Percentiles rank a stretch among this genome's conserved stretches.
These are phyloP conservation scores for Agrochola lota DNA, from an alignment of 2,888 invertebrate species.

Conservation along the genomic window DNA sequence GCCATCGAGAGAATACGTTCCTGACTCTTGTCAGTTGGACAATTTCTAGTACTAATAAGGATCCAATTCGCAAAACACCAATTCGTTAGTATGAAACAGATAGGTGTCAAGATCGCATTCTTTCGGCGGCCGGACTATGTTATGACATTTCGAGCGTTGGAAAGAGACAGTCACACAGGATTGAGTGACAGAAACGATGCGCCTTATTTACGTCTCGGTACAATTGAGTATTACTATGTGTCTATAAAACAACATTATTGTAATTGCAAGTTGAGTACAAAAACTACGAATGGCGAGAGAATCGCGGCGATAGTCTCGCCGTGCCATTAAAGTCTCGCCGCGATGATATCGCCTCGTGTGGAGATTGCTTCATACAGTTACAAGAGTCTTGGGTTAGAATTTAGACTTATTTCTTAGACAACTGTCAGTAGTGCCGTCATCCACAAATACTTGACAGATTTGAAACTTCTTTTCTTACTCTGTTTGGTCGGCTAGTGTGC, in stretches of 20 bases:
- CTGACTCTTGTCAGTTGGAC: too few relatives aligned
- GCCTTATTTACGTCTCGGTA: not conserved
- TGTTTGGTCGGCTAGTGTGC: not conserved
- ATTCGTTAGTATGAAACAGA: too few relatives aligned
- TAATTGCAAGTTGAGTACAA: conserved; percentile 45
- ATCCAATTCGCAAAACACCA: too few relatives aligned
- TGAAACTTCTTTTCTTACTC: not conserved
- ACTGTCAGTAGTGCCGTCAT: not conserved
- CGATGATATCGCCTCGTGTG: too few relatives aligned
- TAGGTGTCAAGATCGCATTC: too few relatives aligned
- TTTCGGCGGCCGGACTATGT: not conserved
- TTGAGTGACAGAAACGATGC: not conserved
- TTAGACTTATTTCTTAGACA: conserved; percentile 1
- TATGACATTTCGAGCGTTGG: not conserved
- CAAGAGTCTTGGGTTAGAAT: conserved; percentile 6
- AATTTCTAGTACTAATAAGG: too few relatives aligned
- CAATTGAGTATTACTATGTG: not conserved
- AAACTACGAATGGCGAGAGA: conserved; percentile 35
- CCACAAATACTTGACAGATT: not conserved
- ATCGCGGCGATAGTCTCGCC: too few relatives aligned
- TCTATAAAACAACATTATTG: conserved; percentile 17
- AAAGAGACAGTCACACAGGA: not conserved
- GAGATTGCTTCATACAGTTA: too few relatives aligned
- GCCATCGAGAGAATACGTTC: too few relatives aligned
- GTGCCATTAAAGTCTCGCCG: too few relatives aligned